Evolutionary conservation across 2,113 vertebrate species (phyloP).

Genomic region (Lipophrys pholis): DNA sequence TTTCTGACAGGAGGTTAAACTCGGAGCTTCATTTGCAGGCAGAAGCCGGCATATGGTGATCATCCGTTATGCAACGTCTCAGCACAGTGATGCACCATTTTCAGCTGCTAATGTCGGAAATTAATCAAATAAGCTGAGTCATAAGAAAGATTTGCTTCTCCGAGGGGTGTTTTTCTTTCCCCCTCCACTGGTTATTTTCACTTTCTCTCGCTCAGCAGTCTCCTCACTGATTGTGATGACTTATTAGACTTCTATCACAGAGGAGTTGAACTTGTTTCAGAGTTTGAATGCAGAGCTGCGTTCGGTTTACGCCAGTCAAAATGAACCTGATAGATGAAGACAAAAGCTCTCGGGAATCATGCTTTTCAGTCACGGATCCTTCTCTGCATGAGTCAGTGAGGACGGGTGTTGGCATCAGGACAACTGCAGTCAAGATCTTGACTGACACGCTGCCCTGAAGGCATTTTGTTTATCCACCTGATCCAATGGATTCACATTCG

Average conservation of each 20-base stretch:
- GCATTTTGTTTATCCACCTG: too few species aligned
- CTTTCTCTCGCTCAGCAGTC: conserved; percentile 42
- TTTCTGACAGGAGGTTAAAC: conserved; percentile 48
- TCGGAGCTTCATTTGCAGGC: conserved; percentile 20
- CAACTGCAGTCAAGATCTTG: not conserved
- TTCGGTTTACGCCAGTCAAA: not conserved
- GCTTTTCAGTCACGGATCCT: not conserved
- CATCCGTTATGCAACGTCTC: conserved; percentile 13
- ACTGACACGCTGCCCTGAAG: not conserved
- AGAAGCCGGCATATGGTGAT: conserved; percentile 27
- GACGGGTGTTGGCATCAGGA: not conserved
- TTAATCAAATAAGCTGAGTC: conserved; percentile 61
- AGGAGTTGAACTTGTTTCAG: conserved; percentile 11
- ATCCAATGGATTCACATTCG: too few species aligned
- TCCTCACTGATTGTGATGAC: conserved; percentile 38
- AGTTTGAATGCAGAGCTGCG: not conserved
- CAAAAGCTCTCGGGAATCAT: not conserved
- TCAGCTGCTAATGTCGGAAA: conserved; percentile 55
- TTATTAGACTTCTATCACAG: conserved; percentile 24
- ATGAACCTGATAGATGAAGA: conserved; percentile 4
- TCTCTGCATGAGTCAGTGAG: not conserved
- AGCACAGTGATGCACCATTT: conserved; percentile 37
- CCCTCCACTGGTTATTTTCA: conserved; percentile 34
- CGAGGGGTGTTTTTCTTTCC: conserved; percentile 26
- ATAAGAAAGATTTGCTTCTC: conserved; percentile 35